A percentile compares a stretch with the other conserved stretches of the same genome.
Conservation (phyloP, 1,140 invertebrate species). For the Trachelipus rathkii region DNA sequence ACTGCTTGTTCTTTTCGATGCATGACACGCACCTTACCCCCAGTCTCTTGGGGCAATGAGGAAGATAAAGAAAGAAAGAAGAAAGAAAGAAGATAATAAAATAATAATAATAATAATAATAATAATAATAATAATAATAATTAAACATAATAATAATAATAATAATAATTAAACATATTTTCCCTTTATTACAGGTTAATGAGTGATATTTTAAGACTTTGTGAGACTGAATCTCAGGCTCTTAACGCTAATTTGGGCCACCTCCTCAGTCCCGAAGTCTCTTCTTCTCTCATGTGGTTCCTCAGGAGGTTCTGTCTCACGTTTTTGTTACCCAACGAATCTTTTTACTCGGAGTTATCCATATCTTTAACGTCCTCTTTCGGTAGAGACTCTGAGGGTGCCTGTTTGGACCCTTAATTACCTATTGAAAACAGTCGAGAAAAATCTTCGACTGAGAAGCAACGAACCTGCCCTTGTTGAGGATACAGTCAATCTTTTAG, state of each 20-base stretch:
- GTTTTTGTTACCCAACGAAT: slow-evolving; percentile 68
- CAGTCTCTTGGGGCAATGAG: too few relatives aligned
- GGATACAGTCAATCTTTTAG: slow-evolving; percentile 59
- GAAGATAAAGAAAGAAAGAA: too few relatives aligned
- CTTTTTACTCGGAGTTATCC: slow-evolving; percentile 59
- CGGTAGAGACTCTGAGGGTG: slow-evolving; percentile 59
- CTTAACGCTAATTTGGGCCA: slow-evolving; percentile 48
- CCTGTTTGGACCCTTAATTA: slow-evolving; percentile 60
- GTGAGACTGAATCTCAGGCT: slow-evolving; percentile 51
- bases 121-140: too few relatives aligned
- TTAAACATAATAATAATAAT: too few relatives aligned
- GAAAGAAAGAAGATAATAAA: too few relatives aligned
- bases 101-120: too few relatives aligned
- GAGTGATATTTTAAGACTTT: slow-evolving; percentile 62
- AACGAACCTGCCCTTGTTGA: slow-evolving; percentile 58
- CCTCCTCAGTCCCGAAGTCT: slow-evolving; percentile 74
- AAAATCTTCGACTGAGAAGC: slow-evolving; percentile 58
- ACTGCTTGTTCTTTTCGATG: too few relatives aligned
- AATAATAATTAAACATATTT: neutral
- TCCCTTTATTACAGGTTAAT: slow-evolving; percentile 55
- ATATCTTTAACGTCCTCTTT: slow-evolving; percentile 54
- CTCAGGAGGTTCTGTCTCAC: slow-evolving; percentile 68
- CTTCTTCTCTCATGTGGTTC: slow-evolving; percentile 73
- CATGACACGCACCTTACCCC: too few relatives aligned
- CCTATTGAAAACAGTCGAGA: slow-evolving; percentile 60